Evolutionary conservation across 2,797 vertebrate species (phyloP), one percentile per base, ranked within the genome.

Genomic region (Characodon lateralis): DNA sequence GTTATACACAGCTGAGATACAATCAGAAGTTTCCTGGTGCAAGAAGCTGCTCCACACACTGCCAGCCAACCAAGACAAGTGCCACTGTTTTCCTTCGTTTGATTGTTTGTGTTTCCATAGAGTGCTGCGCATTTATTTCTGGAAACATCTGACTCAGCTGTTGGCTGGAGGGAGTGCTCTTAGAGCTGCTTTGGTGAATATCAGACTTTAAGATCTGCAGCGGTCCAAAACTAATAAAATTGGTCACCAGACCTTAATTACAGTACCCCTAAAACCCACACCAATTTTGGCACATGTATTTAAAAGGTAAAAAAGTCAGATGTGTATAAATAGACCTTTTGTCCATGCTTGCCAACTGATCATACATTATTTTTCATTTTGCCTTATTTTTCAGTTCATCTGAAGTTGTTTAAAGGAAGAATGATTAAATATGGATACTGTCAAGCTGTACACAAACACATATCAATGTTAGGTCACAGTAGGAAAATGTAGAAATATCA

Each of bases 401-500:
- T 51, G 71, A 48, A 66, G 74, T 65, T 56, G 13, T 51, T 71
- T 5, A 59, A 66, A 75, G 69, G 26, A 46, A 18, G 46, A 71
- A 66, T 72, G 9, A 63, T 75, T 51, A 61, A 74, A 59, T 76
- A 78, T 9, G 16, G 31, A 78, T 75, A 69, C 79, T 61, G 58
- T 78, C 82, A 85, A 83, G 87, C 55, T 84, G 72, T 73, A 73
- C 76, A 73, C 78, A 74, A 83, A 78, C 82, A 41, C 51, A 20
- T 6, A 22, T 39, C 63, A 28, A 77, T 66, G 58, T 74, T 80
- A 88, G 79, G 83, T 89, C 86, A 78, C 80, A 92, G 87, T 86
- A 83, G 83, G 73, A 89, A 92, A 83, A 90, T 89, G 93, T 88
- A 82, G 80, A 89, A 84, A 87, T 92, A 93, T 93, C 85, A 91